Base-by-base conservation (phyloP, 2,888 invertebrate species). In the Balanococcus diminutus region DNA sequence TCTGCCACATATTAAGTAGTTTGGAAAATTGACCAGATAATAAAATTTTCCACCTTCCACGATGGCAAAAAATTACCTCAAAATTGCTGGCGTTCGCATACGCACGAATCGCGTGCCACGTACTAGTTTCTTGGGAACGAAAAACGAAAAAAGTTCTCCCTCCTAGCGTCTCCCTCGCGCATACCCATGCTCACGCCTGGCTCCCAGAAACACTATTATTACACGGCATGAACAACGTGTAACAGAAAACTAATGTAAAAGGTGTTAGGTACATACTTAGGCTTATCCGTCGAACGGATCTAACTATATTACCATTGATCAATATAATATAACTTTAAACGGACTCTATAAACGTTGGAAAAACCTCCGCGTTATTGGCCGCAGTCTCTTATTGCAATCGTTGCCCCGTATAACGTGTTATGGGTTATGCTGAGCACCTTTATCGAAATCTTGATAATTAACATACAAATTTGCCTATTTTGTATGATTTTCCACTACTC, bases 211-310 rank as follows among this genome's bases (percentile, higher is more conserved):
- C 75, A 28, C 75, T 32, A 75, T 75, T 32, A 75, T 75, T 75
- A 32, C 75, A 75, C 28, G 75, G 32, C 75, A 32, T 75, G 75
- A 75, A 75, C 32, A 75, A 75, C 61, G 61, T 28, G 61, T 75
- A 32, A 75, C 31, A 32, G 75, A 31, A 75, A 75, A 75, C 75
- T 75, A 75, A 75, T 75, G 75, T 75, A 75, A 75, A 75, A 75
- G 75, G 75, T 75, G 75, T 75, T 75, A 75, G 75, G 75, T 75
- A 75, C 75, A 75, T 75, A 75, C 75, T 75, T 75, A 75, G 75
- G 25, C 32, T 75, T 75, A 75, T 75, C 75, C 32, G 31, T 67
- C 75, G 75, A 75, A 75, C 75, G 75, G 75, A 75, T 75, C 75
- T 32, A n/a, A 2, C 14, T 75, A 32, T 67, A 67, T 67, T 67